A percentile compares a stretch with the other conserved stretches of the same genome.
phyloP scores from a whole-genome alignment of 2,888 invertebrate genomes.

The Gastrophysa polygoni region DNA sequence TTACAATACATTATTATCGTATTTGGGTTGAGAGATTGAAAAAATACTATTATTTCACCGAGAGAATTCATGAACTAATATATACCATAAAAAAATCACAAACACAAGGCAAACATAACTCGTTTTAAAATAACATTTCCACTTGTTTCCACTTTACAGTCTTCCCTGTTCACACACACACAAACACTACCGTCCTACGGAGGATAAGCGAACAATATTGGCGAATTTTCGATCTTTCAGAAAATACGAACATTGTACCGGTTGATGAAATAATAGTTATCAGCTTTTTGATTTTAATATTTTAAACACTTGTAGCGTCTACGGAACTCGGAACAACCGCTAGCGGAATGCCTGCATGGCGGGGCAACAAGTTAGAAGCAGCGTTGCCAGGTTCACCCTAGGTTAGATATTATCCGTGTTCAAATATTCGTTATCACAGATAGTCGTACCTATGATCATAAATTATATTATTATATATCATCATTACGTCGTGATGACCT shows the following conservation, averaged over 20 bases:
- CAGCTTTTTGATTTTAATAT: slow-evolving; percentile 26
- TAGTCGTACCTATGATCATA: too few relatives aligned
- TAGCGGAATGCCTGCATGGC: slow-evolving; percentile 46
- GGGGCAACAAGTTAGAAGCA: slow-evolving; percentile 39
- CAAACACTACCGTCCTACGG: slow-evolving; percentile 8
- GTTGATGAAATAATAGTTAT: slow-evolving; percentile 28
- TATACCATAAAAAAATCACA: neutral
- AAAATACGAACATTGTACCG: slow-evolving; percentile 37
- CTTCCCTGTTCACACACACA: slow-evolving; percentile 3
- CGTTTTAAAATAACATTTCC: slow-evolving; percentile 1
- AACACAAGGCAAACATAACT: slow-evolving; percentile 1
- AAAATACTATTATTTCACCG: neutral
- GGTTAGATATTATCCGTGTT: too few relatives aligned
- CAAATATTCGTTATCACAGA: too few relatives aligned
- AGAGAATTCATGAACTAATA: neutral
- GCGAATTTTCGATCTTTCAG: neutral
- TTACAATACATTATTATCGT: neutral
- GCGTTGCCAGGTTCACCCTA: slow-evolving; percentile 41
- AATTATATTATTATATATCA: too few relatives aligned
- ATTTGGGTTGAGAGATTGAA: neutral
- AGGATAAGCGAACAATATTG: slow-evolving; percentile 3
- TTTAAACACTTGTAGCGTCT: slow-evolving; percentile 52
- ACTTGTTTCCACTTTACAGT: too few relatives aligned
- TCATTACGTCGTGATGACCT: too few relatives aligned
- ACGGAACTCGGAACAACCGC: slow-evolving; percentile 33